Evolutionary conservation across 2,113 vertebrate genomes (phyloP).

Genomic region (Fukomys damarensis): DNA sequence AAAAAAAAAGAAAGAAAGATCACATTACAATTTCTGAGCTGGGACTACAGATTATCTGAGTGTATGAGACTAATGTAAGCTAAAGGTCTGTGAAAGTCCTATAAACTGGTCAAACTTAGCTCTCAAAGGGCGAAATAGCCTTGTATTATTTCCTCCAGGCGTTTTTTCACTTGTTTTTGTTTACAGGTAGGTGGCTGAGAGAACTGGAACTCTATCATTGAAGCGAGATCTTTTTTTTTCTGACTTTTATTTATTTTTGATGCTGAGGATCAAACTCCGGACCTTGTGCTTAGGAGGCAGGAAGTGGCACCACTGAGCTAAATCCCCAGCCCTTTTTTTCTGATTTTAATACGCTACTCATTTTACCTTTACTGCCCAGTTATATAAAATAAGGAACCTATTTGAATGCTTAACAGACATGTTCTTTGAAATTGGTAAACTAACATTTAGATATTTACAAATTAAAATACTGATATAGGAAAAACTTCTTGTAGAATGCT

Average conservation of each 20-base stretch:
- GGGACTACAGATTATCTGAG: neutral
- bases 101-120: neutral
- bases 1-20: neutral
- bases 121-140: neutral
- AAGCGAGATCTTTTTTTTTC: neutral
- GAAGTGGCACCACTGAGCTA: too few species aligned
- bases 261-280: too few species aligned
- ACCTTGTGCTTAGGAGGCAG: too few species aligned
- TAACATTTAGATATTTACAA: neutral
- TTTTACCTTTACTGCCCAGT: neutral
- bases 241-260: too few species aligned
- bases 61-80: neutral
- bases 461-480: neutral
- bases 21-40: neutral
- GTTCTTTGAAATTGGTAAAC: neutral
- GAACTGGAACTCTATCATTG: neutral
- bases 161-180: neutral
- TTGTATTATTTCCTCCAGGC: neutral
- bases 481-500: neutral
- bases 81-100: neutral
- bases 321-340: too few species aligned
- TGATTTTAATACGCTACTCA: neutral
- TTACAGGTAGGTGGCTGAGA: neutral
- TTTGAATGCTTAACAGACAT: neutral
- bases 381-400: neutral